Base-by-base conservation (phyloP, 2,888 invertebrate genomes). In the Hirtodrosophila trivittata region DNA sequence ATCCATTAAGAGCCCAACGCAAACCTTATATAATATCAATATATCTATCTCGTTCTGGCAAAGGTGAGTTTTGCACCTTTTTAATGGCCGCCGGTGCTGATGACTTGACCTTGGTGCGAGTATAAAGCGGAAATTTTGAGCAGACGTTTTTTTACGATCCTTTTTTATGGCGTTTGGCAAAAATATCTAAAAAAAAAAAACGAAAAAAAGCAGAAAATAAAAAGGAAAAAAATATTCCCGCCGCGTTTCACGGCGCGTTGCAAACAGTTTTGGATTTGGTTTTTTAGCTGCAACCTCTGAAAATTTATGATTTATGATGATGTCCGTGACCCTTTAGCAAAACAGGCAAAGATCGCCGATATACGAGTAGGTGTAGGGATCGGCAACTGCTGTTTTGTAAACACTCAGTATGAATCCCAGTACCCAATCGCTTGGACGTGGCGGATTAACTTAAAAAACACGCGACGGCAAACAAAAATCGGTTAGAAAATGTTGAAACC, bases 391-490 rank as follows among this genome's bases (percentile, higher is more conserved):
- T 87, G 82, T 89, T 88, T 90, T 87, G 87, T 86, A 87, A 89
- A 89, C 87, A 88, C 87, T 90, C 90, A 90, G 90, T 90, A 84
- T 86, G 87, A 86, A 77, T 81, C 77, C 68, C 83, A 73, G 77
- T 71, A 78, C 66, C 85, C 76, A 77, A 68, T 62, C 32, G 88
- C 68, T 74, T 68, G 78, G 88, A 88, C 87, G 89, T 82, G 45
- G 65, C 77, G 68, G 52, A 45, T 77, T 52, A 64, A 54, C 73
- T 67, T 52, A 49, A 45, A 39, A 56, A 49, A 38, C 54, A 35
- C 49, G 78, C 87, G 70, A 21, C 65, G 76, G 55, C 47, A 9
- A 38, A 28, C 25, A 42, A 35, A 63, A 86, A 80, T 76, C 50
- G 66, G 66, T 67, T 75, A 52, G 18, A 60, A 45, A 63, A 64